These are phyloP conservation scores for Hirudo medicinalis DNA, from an alignment of 1,140 invertebrate species.

Conservation along the genomic window DNA sequence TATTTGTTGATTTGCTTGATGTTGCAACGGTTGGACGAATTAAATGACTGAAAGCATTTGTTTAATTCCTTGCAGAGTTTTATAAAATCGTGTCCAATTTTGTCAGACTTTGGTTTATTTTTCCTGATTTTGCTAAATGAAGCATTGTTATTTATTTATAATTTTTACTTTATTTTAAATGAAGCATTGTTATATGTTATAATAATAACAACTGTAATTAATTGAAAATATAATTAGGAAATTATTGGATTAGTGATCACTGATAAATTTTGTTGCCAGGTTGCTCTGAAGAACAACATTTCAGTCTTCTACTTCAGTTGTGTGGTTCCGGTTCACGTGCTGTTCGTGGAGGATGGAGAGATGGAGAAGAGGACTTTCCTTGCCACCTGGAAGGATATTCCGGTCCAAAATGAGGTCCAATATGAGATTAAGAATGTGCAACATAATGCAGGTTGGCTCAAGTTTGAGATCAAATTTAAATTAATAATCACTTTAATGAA, in stretches of 20 bases:
- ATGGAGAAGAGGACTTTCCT: conserved; percentile 95
- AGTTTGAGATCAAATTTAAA: not conserved
- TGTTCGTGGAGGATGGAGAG: conserved; percentile 90
- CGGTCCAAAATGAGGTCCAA: conserved; percentile 91
- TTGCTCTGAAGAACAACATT: conserved; percentile 96
- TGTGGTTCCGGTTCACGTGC: conserved; percentile 77
- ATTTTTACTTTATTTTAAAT: too few species aligned
- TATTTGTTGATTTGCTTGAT: too few species aligned
- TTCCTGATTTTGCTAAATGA: too few species aligned
- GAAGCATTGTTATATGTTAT: too few species aligned
- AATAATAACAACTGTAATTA: too few species aligned
- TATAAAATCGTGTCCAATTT: too few species aligned
- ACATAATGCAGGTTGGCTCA: conserved; percentile 22
- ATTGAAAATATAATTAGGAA: not conserved
- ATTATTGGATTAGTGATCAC: not conserved
- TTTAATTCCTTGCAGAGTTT: too few species aligned
- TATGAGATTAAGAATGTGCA: conserved; percentile 53
- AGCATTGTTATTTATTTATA: too few species aligned
- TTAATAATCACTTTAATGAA: not conserved
- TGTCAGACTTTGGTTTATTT: too few species aligned
- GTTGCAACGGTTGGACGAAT: too few species aligned
- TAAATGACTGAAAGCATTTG: too few species aligned
- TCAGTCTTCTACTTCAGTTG: conserved; percentile 89
- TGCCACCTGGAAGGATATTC: conserved; percentile 98
- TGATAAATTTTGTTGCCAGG: conserved; percentile 44